Percentiles rank a stretch among this genome's conserved stretches.
phyloP scores from a whole-genome alignment of 2,113 vertebrate genomes.

The Anarrhichthys ocellatus region DNA sequence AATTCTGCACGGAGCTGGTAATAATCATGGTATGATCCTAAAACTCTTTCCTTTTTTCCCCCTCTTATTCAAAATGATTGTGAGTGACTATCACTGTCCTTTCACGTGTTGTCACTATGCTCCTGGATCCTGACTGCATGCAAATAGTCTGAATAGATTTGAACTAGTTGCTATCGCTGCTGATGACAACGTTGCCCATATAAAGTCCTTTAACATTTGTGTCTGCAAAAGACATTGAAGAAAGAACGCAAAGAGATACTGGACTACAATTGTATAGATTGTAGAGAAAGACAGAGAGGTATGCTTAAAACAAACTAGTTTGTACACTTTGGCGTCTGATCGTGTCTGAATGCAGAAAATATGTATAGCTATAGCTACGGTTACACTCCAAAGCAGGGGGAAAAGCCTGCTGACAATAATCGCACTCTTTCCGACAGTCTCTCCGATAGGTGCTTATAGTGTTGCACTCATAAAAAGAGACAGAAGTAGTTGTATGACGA shows the following conservation, averaged over 20 bases:
- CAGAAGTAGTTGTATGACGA: neutral
- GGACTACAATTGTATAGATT: neutral
- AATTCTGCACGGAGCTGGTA: conserved; percentile 15
- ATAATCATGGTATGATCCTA: conserved; percentile 3
- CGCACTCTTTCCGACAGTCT: neutral
- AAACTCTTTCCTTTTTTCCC: neutral
- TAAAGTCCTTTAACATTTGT: conserved; percentile 4
- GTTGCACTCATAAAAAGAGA: neutral
- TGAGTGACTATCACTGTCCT: neutral
- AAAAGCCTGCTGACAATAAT: neutral
- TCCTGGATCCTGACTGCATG: neutral
- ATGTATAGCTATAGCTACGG: neutral
- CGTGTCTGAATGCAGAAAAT: neutral
- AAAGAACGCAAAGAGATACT: neutral
- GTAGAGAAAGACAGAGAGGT: neutral
- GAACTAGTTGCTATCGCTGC: neutral
- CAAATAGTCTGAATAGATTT: neutral
- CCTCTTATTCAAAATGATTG: conserved; percentile 7
- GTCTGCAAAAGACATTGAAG: conserved; percentile 17
- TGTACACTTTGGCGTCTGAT: neutral
- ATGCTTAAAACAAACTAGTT: neutral
- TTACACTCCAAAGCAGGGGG: neutral
- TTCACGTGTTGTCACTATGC: conserved; percentile 13
- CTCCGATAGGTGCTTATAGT: neutral
- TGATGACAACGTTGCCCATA: neutral